Base-by-base conservation (phyloP, 1,140 invertebrate species). In the Streblospio benedicti region DNA sequence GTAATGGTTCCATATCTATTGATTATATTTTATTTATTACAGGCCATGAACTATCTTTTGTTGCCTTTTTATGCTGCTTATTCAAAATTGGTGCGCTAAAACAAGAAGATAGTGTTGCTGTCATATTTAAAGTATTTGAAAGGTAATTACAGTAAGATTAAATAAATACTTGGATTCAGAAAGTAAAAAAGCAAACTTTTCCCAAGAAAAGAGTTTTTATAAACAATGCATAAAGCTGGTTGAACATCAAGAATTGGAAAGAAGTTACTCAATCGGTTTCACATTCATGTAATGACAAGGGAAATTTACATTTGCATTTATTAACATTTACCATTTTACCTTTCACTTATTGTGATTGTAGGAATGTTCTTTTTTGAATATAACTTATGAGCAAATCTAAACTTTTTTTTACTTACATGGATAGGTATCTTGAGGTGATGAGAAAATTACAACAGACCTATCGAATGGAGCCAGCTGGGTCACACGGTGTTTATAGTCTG, bases 401-500 rank as follows among this genome's bases (percentile, higher is more conserved):
- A n/a, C n/a, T n/a, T n/a, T n/a, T n/a, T n/a, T n/a, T n/a, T n/a
- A n/a, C n/a, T n/a, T n/a, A n/a, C n/a, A n/a, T n/a, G n/a, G n/a
- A 63, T 70, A 91, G 90, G 62, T 99, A 99, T 77, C 71, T 99
- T 63, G 80, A 85, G 58, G 81, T 99, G 52, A 87, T 86, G 18
- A 81, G 95, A 55, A 87, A 86, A 71, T 77, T 99, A 43, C 76
- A 99, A 78, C 80, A 86, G 56, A 87, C 83, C 0, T 99, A 99
- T 76, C 84, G 91, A 72, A 97, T 99, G 92, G 97, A 99, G 79
- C 97, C 97, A 30, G 97, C 97, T 27, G 97, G 97, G n/a, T 96
- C 92, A 79, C 93, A 97, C 71, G 97, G 97, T 9, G 96, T 94
- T 3, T 95, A 93, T 91, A 92, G 91, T 69, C 81, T 98, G 50